These are phyloP conservation scores for Chrysina gloriosa DNA, from an alignment of 2,888 invertebrate genomes.

Conservation along the genomic window DNA sequence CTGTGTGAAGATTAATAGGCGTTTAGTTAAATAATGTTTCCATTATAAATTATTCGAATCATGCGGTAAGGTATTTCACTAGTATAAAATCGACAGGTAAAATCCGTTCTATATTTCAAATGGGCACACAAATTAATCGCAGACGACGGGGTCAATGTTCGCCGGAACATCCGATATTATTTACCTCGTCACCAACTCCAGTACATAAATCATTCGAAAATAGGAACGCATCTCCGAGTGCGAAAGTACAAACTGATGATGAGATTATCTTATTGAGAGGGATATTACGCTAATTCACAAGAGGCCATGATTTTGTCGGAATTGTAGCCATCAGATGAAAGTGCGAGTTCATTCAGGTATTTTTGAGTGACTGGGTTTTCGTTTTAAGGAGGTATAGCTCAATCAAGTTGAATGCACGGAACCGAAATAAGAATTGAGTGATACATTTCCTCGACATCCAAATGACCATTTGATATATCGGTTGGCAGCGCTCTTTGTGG, in stretches of 20 bases:
- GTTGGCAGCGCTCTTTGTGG: too few relatives aligned
- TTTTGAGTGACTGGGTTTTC: background rate
- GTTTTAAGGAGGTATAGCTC: background rate
- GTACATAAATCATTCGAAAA: slow-evolving; percentile 7
- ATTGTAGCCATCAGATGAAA: background rate
- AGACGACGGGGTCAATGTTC: background rate
- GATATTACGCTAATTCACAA: background rate
- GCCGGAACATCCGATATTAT: slow-evolving; percentile 8
- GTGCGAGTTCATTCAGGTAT: background rate
- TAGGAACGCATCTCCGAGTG: background rate
- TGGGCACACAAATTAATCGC: slow-evolving; percentile 21
- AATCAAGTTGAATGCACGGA: background rate
- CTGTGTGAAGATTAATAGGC: slow-evolving; percentile 12
- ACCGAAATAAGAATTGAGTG: background rate
- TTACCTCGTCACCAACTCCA: background rate
- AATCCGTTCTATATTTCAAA: slow-evolving; percentile 22
- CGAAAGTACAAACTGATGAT: slow-evolving; percentile 1
- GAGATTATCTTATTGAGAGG: background rate
- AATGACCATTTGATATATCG: background rate
- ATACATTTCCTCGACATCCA: background rate
- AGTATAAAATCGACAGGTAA: slow-evolving; percentile 1
- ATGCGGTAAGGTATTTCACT: background rate
- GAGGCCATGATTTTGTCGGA: background rate
- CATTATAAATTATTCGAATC: slow-evolving; percentile 18
- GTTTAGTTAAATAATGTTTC: slow-evolving; percentile 21